Conservation (phyloP, 2,113 vertebrate genomes). For the Ptyas mucosa region DNA sequence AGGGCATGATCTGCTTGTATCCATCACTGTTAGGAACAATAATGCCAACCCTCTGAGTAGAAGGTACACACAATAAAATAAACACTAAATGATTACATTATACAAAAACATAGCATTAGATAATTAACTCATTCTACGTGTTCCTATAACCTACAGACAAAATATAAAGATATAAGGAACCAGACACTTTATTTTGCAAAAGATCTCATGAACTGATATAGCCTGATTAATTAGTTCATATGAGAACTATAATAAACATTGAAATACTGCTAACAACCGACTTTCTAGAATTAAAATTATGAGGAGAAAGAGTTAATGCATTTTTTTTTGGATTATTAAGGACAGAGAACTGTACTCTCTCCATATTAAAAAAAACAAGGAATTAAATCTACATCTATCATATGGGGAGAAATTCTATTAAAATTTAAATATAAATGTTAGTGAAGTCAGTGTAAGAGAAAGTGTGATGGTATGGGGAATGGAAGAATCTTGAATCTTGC, state of each 20-base stretch:
- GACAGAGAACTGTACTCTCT: neutral
- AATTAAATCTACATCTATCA: neutral
- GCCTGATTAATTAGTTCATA: neutral
- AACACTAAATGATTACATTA: slow-evolving; percentile 77
- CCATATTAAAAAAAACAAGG: rapidly evolving
- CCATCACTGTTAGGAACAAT: slow-evolving; percentile 90
- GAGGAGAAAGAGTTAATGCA: neutral
- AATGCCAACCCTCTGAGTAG: slow-evolving; percentile 83
- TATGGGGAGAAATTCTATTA: neutral
- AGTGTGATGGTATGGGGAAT: neutral
- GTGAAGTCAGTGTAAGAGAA: neutral
- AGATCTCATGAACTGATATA: neutral
- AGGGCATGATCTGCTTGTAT: slow-evolving; percentile 99
- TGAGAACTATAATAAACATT: neutral
- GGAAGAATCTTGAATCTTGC: neutral
- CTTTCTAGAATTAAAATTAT: slow-evolving; percentile 27
- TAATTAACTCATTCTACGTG: slow-evolving; percentile 21
- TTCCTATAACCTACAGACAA: slow-evolving; percentile 37
- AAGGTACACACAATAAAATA: slow-evolving; percentile 79
- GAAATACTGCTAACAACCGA: neutral
- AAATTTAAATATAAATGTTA: neutral
- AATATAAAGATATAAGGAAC: neutral
- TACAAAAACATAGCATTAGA: slow-evolving; percentile 60
- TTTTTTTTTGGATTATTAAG: too few relatives aligned
- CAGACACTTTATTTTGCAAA: neutral